Evolutionary conservation across 2,113 vertebrate species (phyloP).

Genomic region (Columbina picui): DNA sequence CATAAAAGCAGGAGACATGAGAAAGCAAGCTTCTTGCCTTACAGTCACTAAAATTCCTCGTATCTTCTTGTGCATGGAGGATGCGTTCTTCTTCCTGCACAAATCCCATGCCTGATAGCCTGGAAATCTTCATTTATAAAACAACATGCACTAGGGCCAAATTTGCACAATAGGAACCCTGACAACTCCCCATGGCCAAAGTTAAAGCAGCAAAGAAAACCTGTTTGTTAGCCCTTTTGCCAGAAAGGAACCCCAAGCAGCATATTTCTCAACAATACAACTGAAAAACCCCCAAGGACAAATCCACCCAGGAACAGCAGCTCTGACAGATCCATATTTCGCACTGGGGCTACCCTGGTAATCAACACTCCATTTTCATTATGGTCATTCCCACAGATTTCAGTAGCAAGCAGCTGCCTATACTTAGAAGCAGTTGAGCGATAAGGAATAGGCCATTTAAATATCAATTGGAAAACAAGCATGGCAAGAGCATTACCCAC

Average conservation of each 20-base stretch:
- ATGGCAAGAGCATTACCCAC: neutral
- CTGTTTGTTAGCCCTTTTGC: neutral
- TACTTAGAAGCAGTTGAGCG: neutral
- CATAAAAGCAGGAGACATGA: fast-evolving
- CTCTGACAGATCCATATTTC: neutral
- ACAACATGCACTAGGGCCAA: neutral
- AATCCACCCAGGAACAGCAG: neutral
- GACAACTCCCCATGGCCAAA: neutral
- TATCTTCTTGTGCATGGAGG: fast-evolving
- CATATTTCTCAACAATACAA: neutral
- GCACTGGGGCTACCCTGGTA: neutral
- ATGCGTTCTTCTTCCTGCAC: neutral
- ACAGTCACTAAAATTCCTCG: neutral
- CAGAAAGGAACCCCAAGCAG: neutral
- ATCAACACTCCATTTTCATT: neutral
- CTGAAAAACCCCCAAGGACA: neutral
- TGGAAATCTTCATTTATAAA: neutral
- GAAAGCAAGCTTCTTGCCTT: neutral
- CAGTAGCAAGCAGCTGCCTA: neutral
- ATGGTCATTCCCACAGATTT: neutral
- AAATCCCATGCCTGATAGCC: neutral
- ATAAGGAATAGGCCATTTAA: neutral
- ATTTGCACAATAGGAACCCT: neutral
- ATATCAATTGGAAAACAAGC: neutral
- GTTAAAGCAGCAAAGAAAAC: neutral